Percentiles rank a stretch among this genome's conserved stretches.
phyloP scores from a whole-genome alignment of 2,888 invertebrate species.

The Sarcophaga carnaria region DNA sequence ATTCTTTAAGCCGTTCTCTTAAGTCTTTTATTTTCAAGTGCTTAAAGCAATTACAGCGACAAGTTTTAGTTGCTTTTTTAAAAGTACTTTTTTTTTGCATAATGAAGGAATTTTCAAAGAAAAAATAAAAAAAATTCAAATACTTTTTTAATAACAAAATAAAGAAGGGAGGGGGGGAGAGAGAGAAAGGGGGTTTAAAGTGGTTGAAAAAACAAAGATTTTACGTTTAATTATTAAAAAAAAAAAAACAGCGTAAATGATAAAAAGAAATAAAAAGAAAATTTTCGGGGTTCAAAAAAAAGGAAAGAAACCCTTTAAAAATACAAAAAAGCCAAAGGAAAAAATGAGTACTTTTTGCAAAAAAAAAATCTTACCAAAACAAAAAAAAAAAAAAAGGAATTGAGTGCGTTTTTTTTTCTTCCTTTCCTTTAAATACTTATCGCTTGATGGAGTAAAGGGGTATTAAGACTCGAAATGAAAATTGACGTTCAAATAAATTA shows the following conservation, averaged over 20 bases:
- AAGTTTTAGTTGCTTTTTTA: background rate
- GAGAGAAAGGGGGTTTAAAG: background rate
- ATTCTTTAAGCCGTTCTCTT: background rate
- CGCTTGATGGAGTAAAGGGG: constrained; percentile 67
- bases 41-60: background rate
- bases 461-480: constrained; percentile 74
- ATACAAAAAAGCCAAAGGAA: background rate
- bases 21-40: background rate
- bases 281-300: background rate
- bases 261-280: too few relatives aligned
- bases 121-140: background rate
- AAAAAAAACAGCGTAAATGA: constrained; percentile 25
- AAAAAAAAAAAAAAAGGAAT: background rate
- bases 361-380: background rate
- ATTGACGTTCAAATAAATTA: constrained; percentile 79
- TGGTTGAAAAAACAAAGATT: constrained; percentile 12
- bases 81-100: background rate
- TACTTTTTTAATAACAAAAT: background rate
- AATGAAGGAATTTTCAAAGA: background rate
- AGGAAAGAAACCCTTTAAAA: constrained; percentile 33
- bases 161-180: background rate
- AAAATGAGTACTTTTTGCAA: background rate
- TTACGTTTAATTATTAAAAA: constrained; percentile 56
- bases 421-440: background rate
- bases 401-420: constrained; percentile 9